These are phyloP conservation scores for Thinocorus orbignyianus DNA, from an alignment of 2,113 vertebrate species.

Conservation along the genomic window DNA sequence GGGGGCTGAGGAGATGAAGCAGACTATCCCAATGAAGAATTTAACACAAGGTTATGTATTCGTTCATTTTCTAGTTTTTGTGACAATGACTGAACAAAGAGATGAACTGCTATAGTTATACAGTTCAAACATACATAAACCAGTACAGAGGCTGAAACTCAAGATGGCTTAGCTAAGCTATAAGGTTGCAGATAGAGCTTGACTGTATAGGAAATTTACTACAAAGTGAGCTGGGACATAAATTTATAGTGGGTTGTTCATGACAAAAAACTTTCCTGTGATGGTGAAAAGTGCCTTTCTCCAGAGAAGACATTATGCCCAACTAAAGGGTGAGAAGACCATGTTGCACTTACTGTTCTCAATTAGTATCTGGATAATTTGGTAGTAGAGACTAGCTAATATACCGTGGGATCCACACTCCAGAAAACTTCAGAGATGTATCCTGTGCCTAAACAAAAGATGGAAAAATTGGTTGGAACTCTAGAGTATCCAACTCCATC, in stretches of 20 bases:
- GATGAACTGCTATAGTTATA: background rate
- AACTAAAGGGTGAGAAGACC: background rate
- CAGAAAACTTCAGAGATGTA: background rate
- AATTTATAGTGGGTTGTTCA: background rate
- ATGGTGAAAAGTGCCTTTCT: background rate
- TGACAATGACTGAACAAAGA: background rate
- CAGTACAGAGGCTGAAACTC: background rate
- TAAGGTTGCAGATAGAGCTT: background rate
- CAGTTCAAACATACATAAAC: background rate
- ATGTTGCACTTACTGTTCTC: background rate
- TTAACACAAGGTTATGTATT: background rate
- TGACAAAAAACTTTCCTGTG: background rate
- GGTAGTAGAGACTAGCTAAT: background rate
- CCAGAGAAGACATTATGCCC: background rate
- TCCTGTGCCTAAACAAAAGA: background rate
- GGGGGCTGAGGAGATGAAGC: background rate
- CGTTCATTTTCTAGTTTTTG: background rate
- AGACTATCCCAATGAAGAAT: background rate
- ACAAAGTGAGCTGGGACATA: background rate
- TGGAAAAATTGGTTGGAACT: background rate
- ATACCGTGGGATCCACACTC: background rate
- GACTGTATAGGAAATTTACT: background rate
- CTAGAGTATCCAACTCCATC: background rate
- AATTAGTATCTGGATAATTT: background rate
- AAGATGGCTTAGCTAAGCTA: background rate